These are phyloP conservation scores for Neelides folsomi DNA, from an alignment of 2,888 invertebrate genomes.

Conservation along the genomic window DNA sequence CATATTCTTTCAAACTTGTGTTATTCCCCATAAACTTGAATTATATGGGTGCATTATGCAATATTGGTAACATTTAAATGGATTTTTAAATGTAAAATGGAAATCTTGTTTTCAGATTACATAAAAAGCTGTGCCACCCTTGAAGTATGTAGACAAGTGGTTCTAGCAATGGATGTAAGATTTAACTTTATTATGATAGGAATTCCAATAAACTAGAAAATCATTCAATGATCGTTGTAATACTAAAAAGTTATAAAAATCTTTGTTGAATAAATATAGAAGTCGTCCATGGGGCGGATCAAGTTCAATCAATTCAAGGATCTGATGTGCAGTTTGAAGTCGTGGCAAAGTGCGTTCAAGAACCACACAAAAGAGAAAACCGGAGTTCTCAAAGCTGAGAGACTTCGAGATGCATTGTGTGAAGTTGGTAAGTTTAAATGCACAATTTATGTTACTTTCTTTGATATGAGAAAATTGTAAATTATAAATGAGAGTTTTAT, in stretches of 20 bases:
- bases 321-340: constrained; percentile 76
- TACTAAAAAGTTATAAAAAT: constrained; percentile 2
- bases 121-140: constrained; percentile 86
- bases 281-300: constrained; percentile 62
- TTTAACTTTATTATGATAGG: background rate
- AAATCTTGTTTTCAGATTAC: constrained; percentile 49
- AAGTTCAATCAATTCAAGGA: constrained; percentile 77
- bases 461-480: background rate
- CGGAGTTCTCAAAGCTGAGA: constrained; percentile 73
- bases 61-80: constrained; percentile 3
- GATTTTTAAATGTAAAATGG: background rate
- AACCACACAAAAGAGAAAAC: constrained; percentile 81
- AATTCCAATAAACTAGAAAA: constrained; percentile 3
- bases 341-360: constrained; percentile 82
- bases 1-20: background rate
- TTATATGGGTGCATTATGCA: constrained; percentile 1
- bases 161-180: constrained; percentile 78
- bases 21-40: background rate
- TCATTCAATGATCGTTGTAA: background rate
- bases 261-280: constrained; percentile 40
- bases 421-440: constrained; percentile 53
- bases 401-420: constrained; percentile 64
- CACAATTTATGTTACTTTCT: background rate
- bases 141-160: constrained; percentile 80
- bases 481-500: background rate